A percentile compares a stretch with the other conserved stretches of the same genome.
Conservation (phyloP, 1,140 invertebrate genomes). For the Solenopsis invicta region DNA sequence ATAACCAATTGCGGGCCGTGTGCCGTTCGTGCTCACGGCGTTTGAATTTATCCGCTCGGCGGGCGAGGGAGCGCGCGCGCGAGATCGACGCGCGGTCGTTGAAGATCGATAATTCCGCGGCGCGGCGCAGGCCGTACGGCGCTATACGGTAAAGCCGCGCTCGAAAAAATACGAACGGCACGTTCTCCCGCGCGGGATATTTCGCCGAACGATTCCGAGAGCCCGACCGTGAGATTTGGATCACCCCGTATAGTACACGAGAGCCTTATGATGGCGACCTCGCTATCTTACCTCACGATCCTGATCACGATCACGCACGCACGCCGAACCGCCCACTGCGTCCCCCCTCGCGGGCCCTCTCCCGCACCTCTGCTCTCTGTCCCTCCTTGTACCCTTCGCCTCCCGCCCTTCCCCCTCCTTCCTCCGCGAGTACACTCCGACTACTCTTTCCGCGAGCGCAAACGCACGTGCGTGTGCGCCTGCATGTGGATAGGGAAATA, state of each 20-base stretch:
- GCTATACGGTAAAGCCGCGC: slow-evolving; percentile 38
- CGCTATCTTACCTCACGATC: slow-evolving; percentile 81
- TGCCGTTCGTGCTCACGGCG: slow-evolving; percentile 47
- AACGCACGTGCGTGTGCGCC: slow-evolving; percentile 72
- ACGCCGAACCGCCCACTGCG: slow-evolving; percentile 83
- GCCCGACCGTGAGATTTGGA: slow-evolving; percentile 75
- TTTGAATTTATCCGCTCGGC: slow-evolving; percentile 50
- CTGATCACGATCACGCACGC: slow-evolving; percentile 84
- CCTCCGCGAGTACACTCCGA: slow-evolving; percentile 1
- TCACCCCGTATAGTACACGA: slow-evolving; percentile 75
- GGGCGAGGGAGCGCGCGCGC: slow-evolving; percentile 9
- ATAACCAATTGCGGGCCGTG: slow-evolving; percentile 39
- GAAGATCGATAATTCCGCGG: slow-evolving; percentile 57
- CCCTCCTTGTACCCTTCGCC: slow-evolving; percentile 37
- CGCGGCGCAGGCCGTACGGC: not conserved
- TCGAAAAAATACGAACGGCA: slow-evolving; percentile 44
- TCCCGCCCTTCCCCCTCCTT: not conserved
- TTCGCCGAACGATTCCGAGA: slow-evolving; percentile 53
- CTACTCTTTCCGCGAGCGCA: slow-evolving; percentile 37
- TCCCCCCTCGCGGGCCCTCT: slow-evolving; percentile 56
- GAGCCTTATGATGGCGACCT: slow-evolving; percentile 78
- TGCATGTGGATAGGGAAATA: slow-evolving; percentile 49
- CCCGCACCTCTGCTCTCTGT: not conserved
- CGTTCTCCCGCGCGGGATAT: slow-evolving; percentile 41
- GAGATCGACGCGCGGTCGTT: slow-evolving; percentile 58